Percentiles rank a stretch among this genome's conserved stretches.
phyloP scores from a whole-genome alignment of 2,113 vertebrate genomes.

The Argyrosomus japonicus region DNA sequence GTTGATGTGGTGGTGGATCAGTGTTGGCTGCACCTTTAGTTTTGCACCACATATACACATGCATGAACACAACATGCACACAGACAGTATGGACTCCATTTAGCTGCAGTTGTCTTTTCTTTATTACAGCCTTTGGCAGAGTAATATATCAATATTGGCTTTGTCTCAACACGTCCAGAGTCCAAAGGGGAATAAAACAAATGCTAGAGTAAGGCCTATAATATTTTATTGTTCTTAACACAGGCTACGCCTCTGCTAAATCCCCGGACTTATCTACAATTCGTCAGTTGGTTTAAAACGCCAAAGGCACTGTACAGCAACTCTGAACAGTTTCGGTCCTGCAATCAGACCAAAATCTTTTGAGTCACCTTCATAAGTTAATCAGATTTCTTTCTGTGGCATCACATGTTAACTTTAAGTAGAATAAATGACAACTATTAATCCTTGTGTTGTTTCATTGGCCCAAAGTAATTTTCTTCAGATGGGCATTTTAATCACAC shows the following conservation, averaged over 20 bases:
- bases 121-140: conserved; percentile 8
- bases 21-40: neutral
- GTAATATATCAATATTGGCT: conserved; percentile 12
- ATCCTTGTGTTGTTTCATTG: neutral
- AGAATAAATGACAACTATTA: neutral
- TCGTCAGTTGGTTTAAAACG: conserved; percentile 12
- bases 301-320: neutral
- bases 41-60: neutral
- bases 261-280: neutral
- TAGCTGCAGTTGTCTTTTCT: neutral
- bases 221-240: conserved; percentile 15
- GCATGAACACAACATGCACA: conserved; percentile 4
- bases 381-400: neutral
- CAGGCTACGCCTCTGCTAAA: neutral
- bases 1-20: neutral
- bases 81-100: neutral
- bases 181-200: conserved; percentile 35
- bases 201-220: neutral
- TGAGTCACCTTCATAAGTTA: neutral
- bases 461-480: neutral
- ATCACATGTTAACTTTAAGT: neutral
- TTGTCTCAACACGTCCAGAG: conserved; percentile 26
- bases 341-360: neutral
- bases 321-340: neutral
- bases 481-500: neutral